phyloP scores from a whole-genome alignment of 2,797 vertebrate genomes.

The Tiaroga cobitis region DNA sequence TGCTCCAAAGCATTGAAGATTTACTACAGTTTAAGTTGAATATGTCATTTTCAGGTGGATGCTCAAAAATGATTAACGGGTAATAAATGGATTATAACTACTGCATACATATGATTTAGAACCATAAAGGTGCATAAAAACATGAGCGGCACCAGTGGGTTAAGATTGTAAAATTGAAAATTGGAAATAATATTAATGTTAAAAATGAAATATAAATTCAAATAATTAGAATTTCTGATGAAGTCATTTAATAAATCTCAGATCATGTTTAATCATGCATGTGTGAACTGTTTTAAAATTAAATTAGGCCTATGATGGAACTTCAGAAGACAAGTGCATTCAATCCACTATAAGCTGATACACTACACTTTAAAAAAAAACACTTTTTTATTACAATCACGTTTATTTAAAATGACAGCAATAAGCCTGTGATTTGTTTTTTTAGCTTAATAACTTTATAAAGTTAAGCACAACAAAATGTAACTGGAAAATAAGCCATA shows the following conservation, averaged over 20 bases:
- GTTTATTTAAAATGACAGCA: neutral
- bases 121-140: neutral
- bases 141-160: neutral
- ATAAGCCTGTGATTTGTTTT: neutral
- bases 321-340: neutral
- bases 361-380: neutral
- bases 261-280: neutral
- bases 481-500: conserved; percentile 61
- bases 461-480: neutral
- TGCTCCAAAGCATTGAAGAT: neutral
- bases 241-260: neutral
- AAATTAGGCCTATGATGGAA: neutral
- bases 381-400: neutral
- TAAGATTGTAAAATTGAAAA: neutral
- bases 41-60: neutral
- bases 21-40: neutral
- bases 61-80: neutral
- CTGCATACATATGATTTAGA: neutral
- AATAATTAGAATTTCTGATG: neutral
- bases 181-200: neutral
- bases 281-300: neutral
- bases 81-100: neutral
- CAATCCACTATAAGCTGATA: neutral
- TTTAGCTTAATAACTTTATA: neutral
- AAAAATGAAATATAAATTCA: neutral